These are phyloP conservation scores for Drosophila chauvacae DNA, from an alignment of 1,140 invertebrate genomes.

Conservation along the genomic window DNA sequence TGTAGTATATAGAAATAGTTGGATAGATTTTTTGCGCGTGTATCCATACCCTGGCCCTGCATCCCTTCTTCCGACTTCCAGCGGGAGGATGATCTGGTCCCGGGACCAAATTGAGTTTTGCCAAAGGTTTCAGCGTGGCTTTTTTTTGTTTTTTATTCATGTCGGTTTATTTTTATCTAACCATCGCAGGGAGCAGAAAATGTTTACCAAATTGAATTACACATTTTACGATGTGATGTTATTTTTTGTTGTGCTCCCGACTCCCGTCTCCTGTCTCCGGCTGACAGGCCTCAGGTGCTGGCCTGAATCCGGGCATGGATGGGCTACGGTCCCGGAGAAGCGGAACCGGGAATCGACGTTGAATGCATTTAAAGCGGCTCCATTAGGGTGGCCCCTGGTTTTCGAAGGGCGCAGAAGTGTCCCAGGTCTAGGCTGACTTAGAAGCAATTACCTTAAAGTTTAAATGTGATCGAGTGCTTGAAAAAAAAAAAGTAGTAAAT, in stretches of 20 bases:
- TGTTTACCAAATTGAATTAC: conserved; percentile 59
- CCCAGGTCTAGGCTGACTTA: background rate
- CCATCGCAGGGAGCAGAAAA: conserved; percentile 37
- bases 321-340: background rate
- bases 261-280: background rate
- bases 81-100: conserved; percentile 18
- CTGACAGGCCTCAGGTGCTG: conserved; percentile 23
- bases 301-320: conserved; percentile 9
- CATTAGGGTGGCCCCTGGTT: conserved; percentile 5
- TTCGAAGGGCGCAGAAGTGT: background rate
- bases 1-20: background rate
- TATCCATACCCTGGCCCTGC: background rate
- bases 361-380: conserved; percentile 33
- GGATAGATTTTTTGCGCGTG: background rate
- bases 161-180: conserved; percentile 30
- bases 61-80: background rate
- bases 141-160: conserved; percentile 2
- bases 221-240: conserved; percentile 40
- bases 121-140: conserved; percentile 30
- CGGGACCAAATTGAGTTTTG: conserved; percentile 53
- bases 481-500: background rate
- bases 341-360: conserved; percentile 9
- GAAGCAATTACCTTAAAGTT: conserved; percentile 9
- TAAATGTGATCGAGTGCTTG: conserved; percentile 1
- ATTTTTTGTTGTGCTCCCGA: background rate